These are phyloP conservation scores for Pyrrhia umbra DNA, from an alignment of 2,888 invertebrate genomes.

Conservation along the genomic window DNA sequence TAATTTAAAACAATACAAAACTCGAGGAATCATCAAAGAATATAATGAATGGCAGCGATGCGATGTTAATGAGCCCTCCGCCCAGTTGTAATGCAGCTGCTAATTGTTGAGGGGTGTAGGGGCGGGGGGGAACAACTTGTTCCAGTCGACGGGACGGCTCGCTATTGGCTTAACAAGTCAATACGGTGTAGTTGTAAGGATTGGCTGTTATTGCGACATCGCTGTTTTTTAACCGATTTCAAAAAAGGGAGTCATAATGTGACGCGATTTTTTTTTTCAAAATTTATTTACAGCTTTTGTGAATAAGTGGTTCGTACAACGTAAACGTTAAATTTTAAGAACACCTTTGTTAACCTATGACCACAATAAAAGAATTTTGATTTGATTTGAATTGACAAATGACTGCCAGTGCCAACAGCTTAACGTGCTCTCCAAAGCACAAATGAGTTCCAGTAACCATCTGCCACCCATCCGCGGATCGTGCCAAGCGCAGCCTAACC, in stretches of 20 bases:
- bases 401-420: too few species aligned
- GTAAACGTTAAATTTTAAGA: too few species aligned
- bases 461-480: too few species aligned
- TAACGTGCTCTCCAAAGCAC: too few species aligned
- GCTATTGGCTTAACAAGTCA: conserved; percentile 24
- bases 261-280: not conserved
- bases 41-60: conserved; percentile 24
- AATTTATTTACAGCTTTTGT: conserved; percentile 5
- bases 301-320: not conserved
- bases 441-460: too few species aligned
- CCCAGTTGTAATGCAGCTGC: conserved; percentile 51
- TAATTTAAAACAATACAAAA: conserved; percentile 10
- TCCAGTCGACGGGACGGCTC: conserved; percentile 11
- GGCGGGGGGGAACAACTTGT: conserved; percentile 24
- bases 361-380: too few species aligned
- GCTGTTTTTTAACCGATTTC: not conserved
- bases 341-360: too few species aligned
- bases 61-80: conserved; percentile 41
- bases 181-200: conserved; percentile 15
- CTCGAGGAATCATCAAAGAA: conserved; percentile 18
- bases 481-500: too few species aligned
- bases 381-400: too few species aligned
- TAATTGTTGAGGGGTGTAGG: conserved; percentile 41
- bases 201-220: conserved; percentile 31
- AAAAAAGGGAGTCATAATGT: not conserved